A percentile compares a stretch with the other conserved stretches of the same genome.
Conservation (phyloP, 2,888 invertebrate genomes). For the Xiphydria camelus region DNA sequence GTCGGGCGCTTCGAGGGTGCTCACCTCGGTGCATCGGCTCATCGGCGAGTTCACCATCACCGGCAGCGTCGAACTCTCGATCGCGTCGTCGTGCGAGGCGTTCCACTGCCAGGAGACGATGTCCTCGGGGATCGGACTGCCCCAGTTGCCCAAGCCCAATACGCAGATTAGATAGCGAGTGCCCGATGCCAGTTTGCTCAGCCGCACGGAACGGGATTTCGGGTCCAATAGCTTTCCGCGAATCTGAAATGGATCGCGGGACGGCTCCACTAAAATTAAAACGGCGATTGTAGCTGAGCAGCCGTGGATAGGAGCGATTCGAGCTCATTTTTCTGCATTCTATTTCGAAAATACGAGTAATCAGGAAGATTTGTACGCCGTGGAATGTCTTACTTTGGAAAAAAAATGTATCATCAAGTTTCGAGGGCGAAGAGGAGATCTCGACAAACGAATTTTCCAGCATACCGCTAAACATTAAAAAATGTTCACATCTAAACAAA, state of each 20-base stretch:
- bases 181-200: conserved; percentile 76
- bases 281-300: too few relatives aligned
- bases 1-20: conserved; percentile 74
- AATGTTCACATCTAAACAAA: conserved; percentile 1
- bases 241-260: conserved; percentile 62
- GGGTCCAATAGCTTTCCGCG: conserved; percentile 77
- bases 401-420: too few relatives aligned
- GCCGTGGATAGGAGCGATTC: background rate
- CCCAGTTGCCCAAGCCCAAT: conserved; percentile 81
- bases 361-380: too few relatives aligned
- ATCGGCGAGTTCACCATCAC: conserved; percentile 72
- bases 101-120: conserved; percentile 47
- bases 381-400: background rate
- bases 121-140: conserved; percentile 60
- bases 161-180: conserved; percentile 86
- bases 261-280: too few relatives aligned
- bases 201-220: conserved; percentile 72
- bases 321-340: too few relatives aligned
- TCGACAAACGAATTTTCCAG: too few relatives aligned
- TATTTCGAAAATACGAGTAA: too few relatives aligned
- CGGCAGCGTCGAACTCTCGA: conserved; percentile 64
- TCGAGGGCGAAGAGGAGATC: too few relatives aligned
- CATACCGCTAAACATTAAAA: too few relatives aligned
- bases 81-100: conserved; percentile 64
- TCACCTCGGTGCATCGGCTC: conserved; percentile 77